Percentiles rank a stretch among this genome's conserved stretches.
phyloP scores from a whole-genome alignment of 2,113 vertebrate species.

The Manacus vitellinus region DNA sequence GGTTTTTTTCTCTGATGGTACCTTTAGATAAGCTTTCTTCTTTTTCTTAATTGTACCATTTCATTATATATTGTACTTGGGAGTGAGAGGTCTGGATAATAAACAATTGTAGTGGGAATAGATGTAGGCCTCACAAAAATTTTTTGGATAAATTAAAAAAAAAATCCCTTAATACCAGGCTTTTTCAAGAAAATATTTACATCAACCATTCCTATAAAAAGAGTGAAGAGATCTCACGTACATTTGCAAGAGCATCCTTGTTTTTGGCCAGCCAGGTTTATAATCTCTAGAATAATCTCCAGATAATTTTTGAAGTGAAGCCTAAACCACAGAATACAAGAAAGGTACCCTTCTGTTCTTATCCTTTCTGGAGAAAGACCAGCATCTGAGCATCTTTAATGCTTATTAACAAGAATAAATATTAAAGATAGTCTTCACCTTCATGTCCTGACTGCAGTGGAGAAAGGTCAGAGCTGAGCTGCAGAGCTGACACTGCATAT shows the following conservation, averaged over 20 bases:
- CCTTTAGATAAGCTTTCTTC: not conserved
- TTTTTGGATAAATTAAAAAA: not conserved
- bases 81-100: not conserved
- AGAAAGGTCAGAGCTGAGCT: not conserved
- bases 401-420: not conserved
- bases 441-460: not conserved
- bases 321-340: not conserved
- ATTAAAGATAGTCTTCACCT: slow-evolving; percentile 8
- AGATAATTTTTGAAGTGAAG: not conserved
- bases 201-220: not conserved
- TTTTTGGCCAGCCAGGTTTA: not conserved
- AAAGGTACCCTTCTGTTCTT: not conserved
- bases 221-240: not conserved
- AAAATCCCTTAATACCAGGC: not conserved
- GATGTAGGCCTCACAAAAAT: not conserved
- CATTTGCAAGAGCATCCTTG: not conserved
- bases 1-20: not conserved
- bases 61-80: not conserved
- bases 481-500: slow-evolving; percentile 1
- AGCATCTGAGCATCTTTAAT: not conserved
- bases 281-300: not conserved
- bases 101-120: not conserved
- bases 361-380: not conserved
- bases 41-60: not conserved
- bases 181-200: not conserved